Conservation (phyloP, 1,140 invertebrate genomes). For the Panulirus ornatus region DNA sequence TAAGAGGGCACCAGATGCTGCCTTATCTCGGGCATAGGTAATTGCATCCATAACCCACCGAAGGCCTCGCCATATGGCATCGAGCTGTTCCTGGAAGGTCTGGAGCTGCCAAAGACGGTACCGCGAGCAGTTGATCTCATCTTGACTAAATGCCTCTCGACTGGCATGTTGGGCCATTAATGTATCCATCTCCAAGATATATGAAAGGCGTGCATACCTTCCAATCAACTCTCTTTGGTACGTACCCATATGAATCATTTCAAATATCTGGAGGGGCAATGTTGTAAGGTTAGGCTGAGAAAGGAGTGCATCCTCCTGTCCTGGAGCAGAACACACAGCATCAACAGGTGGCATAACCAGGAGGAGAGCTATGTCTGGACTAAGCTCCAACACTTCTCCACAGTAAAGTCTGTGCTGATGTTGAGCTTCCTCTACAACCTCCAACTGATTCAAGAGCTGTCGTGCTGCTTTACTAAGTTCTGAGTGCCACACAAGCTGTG, state of each 20-base stretch:
- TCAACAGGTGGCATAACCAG: slow-evolving; percentile 93
- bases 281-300: slow-evolving; percentile 64
- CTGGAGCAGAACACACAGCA: slow-evolving; percentile 91
- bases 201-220: slow-evolving; percentile 93
- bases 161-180: slow-evolving; percentile 94
- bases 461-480: slow-evolving; percentile 78
- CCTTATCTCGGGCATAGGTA: slow-evolving; percentile 91
- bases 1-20: slow-evolving; percentile 64
- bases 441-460: slow-evolving; percentile 79
- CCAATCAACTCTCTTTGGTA: slow-evolving; percentile 93
- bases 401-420: slow-evolving; percentile 84
- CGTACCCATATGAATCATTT: slow-evolving; percentile 94
- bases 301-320: slow-evolving; percentile 79
- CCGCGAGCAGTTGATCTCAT: slow-evolving; percentile 90
- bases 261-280: slow-evolving; percentile 81
- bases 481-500: slow-evolving; percentile 92
- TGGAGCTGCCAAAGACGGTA: slow-evolving; percentile 89
- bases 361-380: slow-evolving; percentile 91
- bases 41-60: slow-evolving; percentile 97
- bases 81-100: slow-evolving; percentile 89
- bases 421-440: slow-evolving; percentile 64
- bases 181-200: slow-evolving; percentile 94
- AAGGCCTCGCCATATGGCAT: slow-evolving; percentile 92
- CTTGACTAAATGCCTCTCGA: slow-evolving; percentile 94
- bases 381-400: slow-evolving; percentile 93